Evolutionary conservation across 2,113 vertebrate species (phyloP).

Genomic region (Anarhynchus alexandrinus): DNA sequence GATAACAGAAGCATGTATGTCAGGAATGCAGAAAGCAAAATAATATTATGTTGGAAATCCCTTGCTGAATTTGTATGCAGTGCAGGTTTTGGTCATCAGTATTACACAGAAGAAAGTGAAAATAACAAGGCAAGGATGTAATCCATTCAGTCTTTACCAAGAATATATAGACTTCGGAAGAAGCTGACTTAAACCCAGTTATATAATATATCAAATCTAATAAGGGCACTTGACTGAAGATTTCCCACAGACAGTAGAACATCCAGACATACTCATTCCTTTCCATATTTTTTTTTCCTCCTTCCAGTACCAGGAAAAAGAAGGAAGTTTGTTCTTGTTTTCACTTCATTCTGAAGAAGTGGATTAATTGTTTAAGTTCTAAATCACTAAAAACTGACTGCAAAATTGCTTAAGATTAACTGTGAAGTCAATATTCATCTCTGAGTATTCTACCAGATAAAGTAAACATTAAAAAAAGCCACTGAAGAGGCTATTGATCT

Average conservation of each 20-base stretch:
- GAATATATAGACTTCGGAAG: not conserved
- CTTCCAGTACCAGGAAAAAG: not conserved
- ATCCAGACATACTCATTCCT: not conserved
- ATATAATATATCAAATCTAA: not conserved
- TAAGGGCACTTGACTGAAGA: not conserved
- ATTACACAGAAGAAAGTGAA: not conserved
- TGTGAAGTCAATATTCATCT: not conserved
- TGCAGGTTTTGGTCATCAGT: not conserved
- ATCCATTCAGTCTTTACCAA: not conserved
- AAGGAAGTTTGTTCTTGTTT: not conserved
- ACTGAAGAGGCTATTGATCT: not conserved
- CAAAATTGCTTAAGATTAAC: not conserved
- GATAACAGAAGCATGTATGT: not conserved
- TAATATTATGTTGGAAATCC: not conserved
- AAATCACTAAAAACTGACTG: not conserved
- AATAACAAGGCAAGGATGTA: not conserved
- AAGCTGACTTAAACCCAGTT: not conserved
- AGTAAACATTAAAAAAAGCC: not conserved
- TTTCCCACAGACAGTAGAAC: not conserved
- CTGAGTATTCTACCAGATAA: not conserved
- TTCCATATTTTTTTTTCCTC: not conserved
- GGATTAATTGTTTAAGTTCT: not conserved
- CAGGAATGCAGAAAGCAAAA: not conserved
- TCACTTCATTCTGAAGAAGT: not conserved
- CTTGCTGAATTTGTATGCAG: not conserved